Conservation (phyloP, 2,888 invertebrate genomes). For the Caenorhabditis sinica region DNA sequence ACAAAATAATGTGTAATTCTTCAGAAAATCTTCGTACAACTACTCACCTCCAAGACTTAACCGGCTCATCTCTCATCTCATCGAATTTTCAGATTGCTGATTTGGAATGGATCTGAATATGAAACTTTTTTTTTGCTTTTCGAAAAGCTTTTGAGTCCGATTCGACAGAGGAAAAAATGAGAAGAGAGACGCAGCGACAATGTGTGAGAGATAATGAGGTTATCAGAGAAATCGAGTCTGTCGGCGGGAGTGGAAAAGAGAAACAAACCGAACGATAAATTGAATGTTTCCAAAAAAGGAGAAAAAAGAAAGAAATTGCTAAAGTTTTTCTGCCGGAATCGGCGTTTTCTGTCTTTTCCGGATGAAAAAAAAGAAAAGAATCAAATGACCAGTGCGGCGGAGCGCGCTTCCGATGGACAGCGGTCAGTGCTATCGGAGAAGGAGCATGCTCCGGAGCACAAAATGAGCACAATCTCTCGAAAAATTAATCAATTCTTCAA, state of each 20-base stretch:
- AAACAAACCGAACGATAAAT: conserved; percentile 28
- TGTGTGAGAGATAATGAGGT: conserved; percentile 40
- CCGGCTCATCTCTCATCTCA: conserved; percentile 56
- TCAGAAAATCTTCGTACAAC: not conserved
- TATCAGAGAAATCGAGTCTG: conserved; percentile 35
- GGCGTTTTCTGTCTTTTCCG: conserved; percentile 25
- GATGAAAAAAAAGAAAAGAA: conserved; percentile 36
- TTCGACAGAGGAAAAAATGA: not conserved
- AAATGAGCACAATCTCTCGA: not conserved
- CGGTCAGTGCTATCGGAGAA: not conserved
- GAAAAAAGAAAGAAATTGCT: not conserved
- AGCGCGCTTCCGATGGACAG: conserved; percentile 28
- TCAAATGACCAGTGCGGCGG: conserved; percentile 55
- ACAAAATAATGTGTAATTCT: conserved; percentile 4
- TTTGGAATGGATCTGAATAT: conserved; percentile 3
- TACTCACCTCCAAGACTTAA: conserved; percentile 59
- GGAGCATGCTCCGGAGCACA: not conserved
- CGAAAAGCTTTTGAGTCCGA: not conserved
- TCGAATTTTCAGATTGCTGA: not conserved
- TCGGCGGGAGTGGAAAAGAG: conserved; percentile 11
- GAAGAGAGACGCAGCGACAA: conserved; percentile 34
- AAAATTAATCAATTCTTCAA: not conserved
- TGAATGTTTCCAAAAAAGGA: conserved; percentile 22
- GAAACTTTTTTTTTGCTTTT: not conserved
- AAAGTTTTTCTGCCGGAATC: conserved; percentile 24